Conservation (phyloP, 2,797 vertebrate genomes). For the Pseudochirops cupreus region DNA sequence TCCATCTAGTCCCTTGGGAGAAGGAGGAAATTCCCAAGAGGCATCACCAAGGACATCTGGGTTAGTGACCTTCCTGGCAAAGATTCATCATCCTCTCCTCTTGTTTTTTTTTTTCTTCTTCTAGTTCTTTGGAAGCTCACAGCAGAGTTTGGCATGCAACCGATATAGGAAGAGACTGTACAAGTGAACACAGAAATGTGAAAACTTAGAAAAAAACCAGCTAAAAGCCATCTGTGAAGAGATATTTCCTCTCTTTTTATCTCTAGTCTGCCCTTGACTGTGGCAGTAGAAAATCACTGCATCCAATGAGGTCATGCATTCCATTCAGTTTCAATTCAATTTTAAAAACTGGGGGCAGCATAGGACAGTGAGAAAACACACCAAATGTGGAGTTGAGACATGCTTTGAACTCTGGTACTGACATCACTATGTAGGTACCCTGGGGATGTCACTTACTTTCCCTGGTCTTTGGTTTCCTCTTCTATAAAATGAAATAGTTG, state of each 20-base stretch:
- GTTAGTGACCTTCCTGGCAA: not conserved
- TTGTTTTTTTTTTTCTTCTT: not conserved
- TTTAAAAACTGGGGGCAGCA: too few species aligned
- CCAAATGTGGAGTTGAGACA: not conserved
- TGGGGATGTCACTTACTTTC: too few species aligned
- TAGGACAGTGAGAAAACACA: not conserved
- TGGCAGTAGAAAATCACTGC: too few species aligned
- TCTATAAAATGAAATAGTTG: not conserved
- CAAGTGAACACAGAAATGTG: not conserved
- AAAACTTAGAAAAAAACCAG: not conserved
- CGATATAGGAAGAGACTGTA: not conserved
- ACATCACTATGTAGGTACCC: not conserved
- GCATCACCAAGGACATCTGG: not conserved
- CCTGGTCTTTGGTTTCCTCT: not conserved
- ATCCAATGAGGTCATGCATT: not conserved
- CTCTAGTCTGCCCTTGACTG: too few species aligned
- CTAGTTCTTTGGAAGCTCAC: not conserved
- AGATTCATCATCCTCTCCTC: not conserved
- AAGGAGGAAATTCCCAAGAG: not conserved
- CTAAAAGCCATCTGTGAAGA: not conserved
- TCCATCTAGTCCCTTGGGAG: not conserved
- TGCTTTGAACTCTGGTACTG: not conserved
- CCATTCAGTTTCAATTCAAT: not conserved
- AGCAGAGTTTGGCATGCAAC: not conserved
- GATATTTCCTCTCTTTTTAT: not conserved